Evolutionary conservation across 2,797 vertebrate genomes (phyloP).

Genomic region (Heterohyrax brucei): DNA sequence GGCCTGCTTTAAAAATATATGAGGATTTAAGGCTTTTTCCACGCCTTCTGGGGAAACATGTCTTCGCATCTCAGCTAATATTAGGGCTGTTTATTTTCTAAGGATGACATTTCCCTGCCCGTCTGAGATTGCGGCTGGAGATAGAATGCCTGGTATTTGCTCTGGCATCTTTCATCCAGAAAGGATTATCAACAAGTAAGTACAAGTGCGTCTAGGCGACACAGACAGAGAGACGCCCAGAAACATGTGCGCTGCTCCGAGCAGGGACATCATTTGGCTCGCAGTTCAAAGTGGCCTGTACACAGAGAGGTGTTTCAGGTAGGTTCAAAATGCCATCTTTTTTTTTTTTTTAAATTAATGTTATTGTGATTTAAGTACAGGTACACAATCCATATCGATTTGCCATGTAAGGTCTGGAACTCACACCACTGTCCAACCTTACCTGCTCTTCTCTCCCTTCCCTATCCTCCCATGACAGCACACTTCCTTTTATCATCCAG

Average conservation of each 20-base stretch:
- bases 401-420: too few species aligned
- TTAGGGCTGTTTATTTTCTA: constrained; percentile 83
- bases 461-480: too few species aligned
- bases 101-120: constrained; percentile 65
- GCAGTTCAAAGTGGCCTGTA: constrained; percentile 19
- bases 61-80: constrained; percentile 79
- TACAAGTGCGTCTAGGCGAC: not conserved
- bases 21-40: constrained; percentile 61
- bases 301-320: not conserved
- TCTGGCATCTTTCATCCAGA: constrained; percentile 34
- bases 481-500: too few species aligned
- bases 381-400: too few species aligned
- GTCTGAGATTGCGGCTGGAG: constrained; percentile 73
- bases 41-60: constrained; percentile 66
- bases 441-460: too few species aligned
- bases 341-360: too few species aligned
- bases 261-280: not conserved
- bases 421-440: too few species aligned
- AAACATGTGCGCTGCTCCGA: constrained; percentile 38
- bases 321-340: not conserved
- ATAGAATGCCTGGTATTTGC: constrained; percentile 59
- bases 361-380: too few species aligned
- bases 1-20: constrained; percentile 83
- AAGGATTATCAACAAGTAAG: constrained; percentile 72
- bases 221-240: constrained; percentile 73